These are phyloP conservation scores for Phyto melanocephala DNA, from an alignment of 2,888 invertebrate genomes.

Conservation along the genomic window DNA sequence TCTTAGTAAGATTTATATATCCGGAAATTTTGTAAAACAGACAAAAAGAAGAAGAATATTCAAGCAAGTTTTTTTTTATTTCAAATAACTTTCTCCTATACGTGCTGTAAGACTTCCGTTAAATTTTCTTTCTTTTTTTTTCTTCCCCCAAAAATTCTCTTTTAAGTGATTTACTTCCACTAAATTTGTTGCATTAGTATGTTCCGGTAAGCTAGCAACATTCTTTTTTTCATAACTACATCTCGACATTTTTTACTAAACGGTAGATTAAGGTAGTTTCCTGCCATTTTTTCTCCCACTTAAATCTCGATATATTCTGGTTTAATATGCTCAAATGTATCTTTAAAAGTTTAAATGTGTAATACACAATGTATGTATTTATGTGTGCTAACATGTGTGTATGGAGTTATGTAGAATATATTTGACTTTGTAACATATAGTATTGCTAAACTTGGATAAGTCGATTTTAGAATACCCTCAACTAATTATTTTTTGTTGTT, in stretches of 20 bases:
- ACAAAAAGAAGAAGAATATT: not conserved
- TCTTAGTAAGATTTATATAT: not conserved
- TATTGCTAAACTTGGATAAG: too few species aligned
- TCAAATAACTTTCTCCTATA: not conserved
- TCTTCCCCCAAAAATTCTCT: not conserved
- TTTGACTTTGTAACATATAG: too few species aligned
- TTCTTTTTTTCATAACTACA: slow-evolving; percentile 20
- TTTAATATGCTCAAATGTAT: not conserved
- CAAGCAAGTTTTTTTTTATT: not conserved
- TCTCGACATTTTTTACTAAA: not conserved
- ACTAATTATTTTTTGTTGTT: too few species aligned
- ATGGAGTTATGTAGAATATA: too few species aligned
- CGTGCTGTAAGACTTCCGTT: slow-evolving; percentile 24
- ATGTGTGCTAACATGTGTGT: not conserved
- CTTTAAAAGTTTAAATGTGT: not conserved
- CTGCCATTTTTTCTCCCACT: not conserved
- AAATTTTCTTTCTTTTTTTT: not conserved
- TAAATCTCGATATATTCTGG: not conserved
- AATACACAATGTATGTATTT: not conserved
- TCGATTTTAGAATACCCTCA: too few species aligned
- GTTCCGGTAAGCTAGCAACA: slow-evolving; percentile 39
- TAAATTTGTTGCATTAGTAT: slow-evolving; percentile 58
- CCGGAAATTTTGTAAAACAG: not conserved
- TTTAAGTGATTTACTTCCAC: slow-evolving; percentile 46
- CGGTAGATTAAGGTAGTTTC: not conserved